Conservation (phyloP, 2,113 vertebrate genomes). For the Datnioides undecimradiatus region DNA sequence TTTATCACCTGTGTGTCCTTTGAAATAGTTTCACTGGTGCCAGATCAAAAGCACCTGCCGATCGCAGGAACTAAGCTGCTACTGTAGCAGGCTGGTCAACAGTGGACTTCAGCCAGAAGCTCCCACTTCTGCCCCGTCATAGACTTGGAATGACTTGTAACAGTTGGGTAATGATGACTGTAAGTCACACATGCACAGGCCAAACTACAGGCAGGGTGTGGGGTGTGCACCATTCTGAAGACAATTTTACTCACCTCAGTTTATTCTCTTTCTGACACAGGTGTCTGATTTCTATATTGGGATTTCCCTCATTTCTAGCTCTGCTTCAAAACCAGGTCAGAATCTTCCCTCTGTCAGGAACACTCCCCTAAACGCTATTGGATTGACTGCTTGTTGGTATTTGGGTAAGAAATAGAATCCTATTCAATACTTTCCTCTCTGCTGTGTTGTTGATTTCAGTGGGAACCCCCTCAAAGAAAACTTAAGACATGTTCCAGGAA, state of each 20-base stretch:
- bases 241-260: slow-evolving; percentile 30
- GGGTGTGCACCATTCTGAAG: neutral
- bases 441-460: slow-evolving; percentile 18
- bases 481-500: slow-evolving; percentile 44
- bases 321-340: slow-evolving; percentile 42
- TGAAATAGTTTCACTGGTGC: slow-evolving; percentile 74
- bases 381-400: neutral
- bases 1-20: slow-evolving; percentile 80
- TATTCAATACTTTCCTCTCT: slow-evolving; percentile 37
- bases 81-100: slow-evolving; percentile 6
- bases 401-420: slow-evolving; percentile 47
- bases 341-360: slow-evolving; percentile 21
- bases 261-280: slow-evolving; percentile 9
- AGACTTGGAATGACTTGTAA: slow-evolving; percentile 27
- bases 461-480: slow-evolving; percentile 59
- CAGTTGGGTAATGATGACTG: slow-evolving; percentile 59
- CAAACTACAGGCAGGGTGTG: slow-evolving; percentile 15
- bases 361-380: neutral
- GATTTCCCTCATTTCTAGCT: slow-evolving; percentile 59
- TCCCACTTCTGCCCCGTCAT: slow-evolving; percentile 51
- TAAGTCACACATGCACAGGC: slow-evolving; percentile 20
- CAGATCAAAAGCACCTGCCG: slow-evolving; percentile 74
- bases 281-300: slow-evolving; percentile 69
- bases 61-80: neutral
- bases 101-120: slow-evolving; percentile 61